A percentile compares a stretch with the other conserved stretches of the same genome.
Conservation (phyloP, 2,888 invertebrate genomes). For the Phaedon cochleariae region DNA sequence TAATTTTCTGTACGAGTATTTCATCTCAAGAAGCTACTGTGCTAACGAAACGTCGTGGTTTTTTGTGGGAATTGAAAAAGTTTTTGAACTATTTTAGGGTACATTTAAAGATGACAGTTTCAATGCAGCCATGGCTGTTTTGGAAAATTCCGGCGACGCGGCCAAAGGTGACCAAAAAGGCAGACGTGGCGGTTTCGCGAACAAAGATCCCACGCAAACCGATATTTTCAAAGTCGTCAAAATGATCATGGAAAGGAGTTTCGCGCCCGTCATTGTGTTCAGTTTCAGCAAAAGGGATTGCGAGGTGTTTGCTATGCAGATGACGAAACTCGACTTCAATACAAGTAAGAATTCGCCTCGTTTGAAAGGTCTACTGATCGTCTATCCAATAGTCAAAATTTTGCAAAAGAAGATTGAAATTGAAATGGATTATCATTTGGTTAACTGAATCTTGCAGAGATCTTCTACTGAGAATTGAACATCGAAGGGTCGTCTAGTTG, state of each 20-base stretch:
- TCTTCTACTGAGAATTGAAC: too few relatives aligned
- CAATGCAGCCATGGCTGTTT: constrained; percentile 93
- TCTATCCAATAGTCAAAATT: too few relatives aligned
- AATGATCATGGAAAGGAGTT: constrained; percentile 98
- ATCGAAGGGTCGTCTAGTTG: too few relatives aligned
- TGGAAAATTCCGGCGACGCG: constrained; percentile 84
- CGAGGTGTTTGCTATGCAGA: constrained; percentile 94
- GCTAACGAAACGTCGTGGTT: too few relatives aligned
- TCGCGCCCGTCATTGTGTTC: constrained; percentile 98
- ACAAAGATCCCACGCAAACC: constrained; percentile 71
- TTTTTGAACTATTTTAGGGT: constrained; percentile 66
- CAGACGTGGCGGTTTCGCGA: constrained; percentile 75
- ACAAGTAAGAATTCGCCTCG: constrained; percentile 71
- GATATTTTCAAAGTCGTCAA: constrained; percentile 98
- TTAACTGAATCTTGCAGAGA: too few relatives aligned
- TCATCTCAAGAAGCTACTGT: too few relatives aligned
- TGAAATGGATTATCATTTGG: too few relatives aligned
- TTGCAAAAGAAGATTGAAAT: too few relatives aligned
- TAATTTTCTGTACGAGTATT: too few relatives aligned
- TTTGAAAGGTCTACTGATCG: too few relatives aligned
- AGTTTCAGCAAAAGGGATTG: constrained; percentile 99
- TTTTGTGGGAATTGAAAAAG: too few relatives aligned
- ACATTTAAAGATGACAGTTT: constrained; percentile 98
- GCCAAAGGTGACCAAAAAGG: constrained; percentile 84
- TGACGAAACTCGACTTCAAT: constrained; percentile 97